phyloP scores from a whole-genome alignment of 2,797 vertebrate species.

The Ctenosaura bakeri region DNA sequence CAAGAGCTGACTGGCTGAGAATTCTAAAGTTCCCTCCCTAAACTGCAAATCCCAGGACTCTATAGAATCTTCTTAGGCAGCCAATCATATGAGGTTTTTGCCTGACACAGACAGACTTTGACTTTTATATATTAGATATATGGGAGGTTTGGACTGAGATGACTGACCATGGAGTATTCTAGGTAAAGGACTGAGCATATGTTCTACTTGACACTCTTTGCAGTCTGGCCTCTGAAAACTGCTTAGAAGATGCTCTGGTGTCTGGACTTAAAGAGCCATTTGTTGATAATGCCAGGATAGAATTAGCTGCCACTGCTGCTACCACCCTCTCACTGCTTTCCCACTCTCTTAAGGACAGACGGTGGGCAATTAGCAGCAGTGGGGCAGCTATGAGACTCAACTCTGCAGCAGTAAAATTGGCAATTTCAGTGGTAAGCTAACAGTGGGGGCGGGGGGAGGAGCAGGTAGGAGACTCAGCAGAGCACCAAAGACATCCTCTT shows the following conservation, averaged over 20 bases:
- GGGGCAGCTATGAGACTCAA: background rate
- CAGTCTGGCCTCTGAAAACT: background rate
- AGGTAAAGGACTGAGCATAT: background rate
- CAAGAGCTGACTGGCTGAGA: too few species aligned
- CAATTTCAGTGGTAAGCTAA: background rate
- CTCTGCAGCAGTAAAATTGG: background rate
- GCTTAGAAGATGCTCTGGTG: background rate
- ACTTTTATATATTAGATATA: background rate
- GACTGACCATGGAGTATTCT: background rate
- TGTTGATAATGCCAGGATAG: background rate
- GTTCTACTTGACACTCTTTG: background rate
- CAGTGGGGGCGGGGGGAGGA: rapidly evolving
- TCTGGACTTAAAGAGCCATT: background rate
- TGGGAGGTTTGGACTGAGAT: background rate
- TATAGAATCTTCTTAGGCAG: too few species aligned
- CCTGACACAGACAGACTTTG: too few species aligned
- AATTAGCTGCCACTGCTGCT: too few species aligned
- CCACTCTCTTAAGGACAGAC: background rate
- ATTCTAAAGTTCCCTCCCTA: too few species aligned
- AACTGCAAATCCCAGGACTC: too few species aligned
- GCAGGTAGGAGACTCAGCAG: background rate
- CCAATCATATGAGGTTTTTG: too few species aligned
- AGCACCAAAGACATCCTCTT: background rate
- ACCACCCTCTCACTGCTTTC: background rate
- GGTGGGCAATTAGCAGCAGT: background rate